Evolutionary conservation across 2,888 invertebrate genomes (phyloP).

Genomic region (Smittia sp.): DNA sequence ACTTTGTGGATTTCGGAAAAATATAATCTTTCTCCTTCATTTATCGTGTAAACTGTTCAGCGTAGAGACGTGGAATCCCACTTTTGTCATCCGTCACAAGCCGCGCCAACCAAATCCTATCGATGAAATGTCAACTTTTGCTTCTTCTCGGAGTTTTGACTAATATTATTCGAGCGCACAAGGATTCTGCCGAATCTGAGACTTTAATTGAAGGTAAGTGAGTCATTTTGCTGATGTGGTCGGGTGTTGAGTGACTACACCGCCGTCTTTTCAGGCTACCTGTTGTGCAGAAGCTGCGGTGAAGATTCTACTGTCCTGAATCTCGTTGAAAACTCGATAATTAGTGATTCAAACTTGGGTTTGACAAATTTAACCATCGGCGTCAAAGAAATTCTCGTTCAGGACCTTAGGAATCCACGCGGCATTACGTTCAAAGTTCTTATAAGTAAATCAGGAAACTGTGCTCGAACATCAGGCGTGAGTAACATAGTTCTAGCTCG

Average conservation of each 20-base stretch:
- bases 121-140: constrained; percentile 40
- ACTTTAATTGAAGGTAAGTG: constrained; percentile 32
- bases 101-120: not conserved
- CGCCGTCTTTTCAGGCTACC: constrained; percentile 19
- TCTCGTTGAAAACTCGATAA: constrained; percentile 40
- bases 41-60: no score
- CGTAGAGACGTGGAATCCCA: no score
- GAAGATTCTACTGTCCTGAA: constrained; percentile 9
- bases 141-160: constrained; percentile 22
- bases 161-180: not conserved
- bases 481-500: constrained; percentile 41
- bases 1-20: no score
- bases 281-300: constrained; percentile 31
- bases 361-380: constrained; percentile 57
- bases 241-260: not conserved
- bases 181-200: not conserved
- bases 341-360: constrained; percentile 56
- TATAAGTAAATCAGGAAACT: constrained; percentile 57
- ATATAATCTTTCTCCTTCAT: no score
- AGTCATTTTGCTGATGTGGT: not conserved
- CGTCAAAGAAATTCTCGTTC: constrained; percentile 57
- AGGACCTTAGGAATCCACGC: constrained; percentile 59
- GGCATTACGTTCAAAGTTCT: constrained; percentile 58
- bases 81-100: no score
- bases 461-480: constrained; percentile 51